These are phyloP conservation scores for Scomberomorus guttatus DNA, from an alignment of 2,797 vertebrate genomes.

Conservation along the genomic window DNA sequence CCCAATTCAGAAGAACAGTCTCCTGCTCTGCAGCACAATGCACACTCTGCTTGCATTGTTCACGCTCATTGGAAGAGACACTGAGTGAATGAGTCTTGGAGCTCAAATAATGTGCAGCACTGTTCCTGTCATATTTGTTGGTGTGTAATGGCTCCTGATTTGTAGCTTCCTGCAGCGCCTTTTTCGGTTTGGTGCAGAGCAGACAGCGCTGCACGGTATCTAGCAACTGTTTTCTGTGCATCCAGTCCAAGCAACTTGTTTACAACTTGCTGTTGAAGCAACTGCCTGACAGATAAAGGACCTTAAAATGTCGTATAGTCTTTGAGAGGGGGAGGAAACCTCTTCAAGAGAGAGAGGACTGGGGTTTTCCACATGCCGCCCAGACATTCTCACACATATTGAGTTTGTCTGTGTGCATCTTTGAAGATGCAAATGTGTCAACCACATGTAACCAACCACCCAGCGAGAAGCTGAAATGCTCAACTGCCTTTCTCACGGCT, in stretches of 20 bases:
- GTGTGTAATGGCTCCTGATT: slow-evolving; percentile 78
- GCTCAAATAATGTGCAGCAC: slow-evolving; percentile 76
- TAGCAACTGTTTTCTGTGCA: slow-evolving; percentile 57
- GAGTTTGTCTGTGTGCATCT: slow-evolving; percentile 82
- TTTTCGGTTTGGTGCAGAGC: slow-evolving; percentile 61
- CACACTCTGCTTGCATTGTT: slow-evolving; percentile 77
- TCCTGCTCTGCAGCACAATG: slow-evolving; percentile 75
- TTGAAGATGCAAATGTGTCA: slow-evolving; percentile 85
- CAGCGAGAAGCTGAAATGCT: slow-evolving; percentile 74
- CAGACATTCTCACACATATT: slow-evolving; percentile 82
- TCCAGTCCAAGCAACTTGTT: slow-evolving; percentile 75
- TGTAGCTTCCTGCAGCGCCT: slow-evolving; percentile 69
- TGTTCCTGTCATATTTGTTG: slow-evolving; percentile 79
- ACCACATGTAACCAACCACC: slow-evolving; percentile 83
- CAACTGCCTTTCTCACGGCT: slow-evolving; percentile 81
- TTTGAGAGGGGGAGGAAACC: slow-evolving; percentile 58
- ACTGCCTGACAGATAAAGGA: slow-evolving; percentile 76
- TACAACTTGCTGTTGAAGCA: slow-evolving; percentile 64
- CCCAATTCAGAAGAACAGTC: slow-evolving; percentile 74
- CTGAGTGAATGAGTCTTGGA: slow-evolving; percentile 80
- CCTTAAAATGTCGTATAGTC: slow-evolving; percentile 49
- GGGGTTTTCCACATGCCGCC: slow-evolving; percentile 80
- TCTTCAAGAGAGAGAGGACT: slow-evolving; percentile 72
- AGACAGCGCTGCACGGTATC: slow-evolving; percentile 35
- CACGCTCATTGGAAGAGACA: slow-evolving; percentile 79